Evolutionary conservation across 2,888 invertebrate genomes (phyloP).

Genomic region (Deroplatys truncata): DNA sequence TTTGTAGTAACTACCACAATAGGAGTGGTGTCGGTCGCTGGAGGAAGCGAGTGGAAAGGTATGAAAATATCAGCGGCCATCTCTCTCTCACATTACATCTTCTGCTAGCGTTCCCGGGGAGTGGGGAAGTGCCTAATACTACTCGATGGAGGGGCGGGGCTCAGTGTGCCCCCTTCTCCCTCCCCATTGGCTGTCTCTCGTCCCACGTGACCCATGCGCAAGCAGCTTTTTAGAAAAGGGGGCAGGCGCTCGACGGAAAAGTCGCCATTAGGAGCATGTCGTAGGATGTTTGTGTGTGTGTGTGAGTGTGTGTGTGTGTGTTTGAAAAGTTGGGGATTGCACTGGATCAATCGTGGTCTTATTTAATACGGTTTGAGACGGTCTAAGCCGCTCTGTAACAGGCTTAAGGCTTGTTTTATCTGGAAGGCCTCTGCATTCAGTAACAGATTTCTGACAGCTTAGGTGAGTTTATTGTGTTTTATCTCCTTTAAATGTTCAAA

Average conservation of each 20-base stretch:
- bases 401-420: slow-evolving; percentile 42
- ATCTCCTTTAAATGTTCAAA: slow-evolving; percentile 38
- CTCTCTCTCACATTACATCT: slow-evolving; percentile 3
- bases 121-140: background rate
- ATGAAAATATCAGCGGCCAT: slow-evolving; percentile 13
- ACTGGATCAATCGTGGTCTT: slow-evolving; percentile 40
- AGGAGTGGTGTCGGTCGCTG: slow-evolving; percentile 24
- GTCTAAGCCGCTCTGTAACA: slow-evolving; percentile 41
- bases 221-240: background rate
- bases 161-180: background rate
- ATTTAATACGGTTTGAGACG: slow-evolving; percentile 42
- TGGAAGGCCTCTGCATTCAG: slow-evolving; percentile 39
- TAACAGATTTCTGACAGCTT: slow-evolving; percentile 41
- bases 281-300: slow-evolving; percentile 16
- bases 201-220: slow-evolving; percentile 29
- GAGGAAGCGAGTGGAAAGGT: slow-evolving; percentile 8
- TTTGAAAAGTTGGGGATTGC: slow-evolving; percentile 39
- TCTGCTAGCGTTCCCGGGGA: background rate
- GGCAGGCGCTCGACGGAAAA: slow-evolving; percentile 18
- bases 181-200: slow-evolving; percentile 5
- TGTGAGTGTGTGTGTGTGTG: slow-evolving; percentile 31
- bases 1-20: slow-evolving; percentile 29
- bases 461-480: slow-evolving; percentile 42
- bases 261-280: slow-evolving; percentile 31
- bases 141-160: slow-evolving; percentile 1